Conservation (phyloP, 2,113 vertebrate genomes). For the Chlorodrepanis virens region DNA sequence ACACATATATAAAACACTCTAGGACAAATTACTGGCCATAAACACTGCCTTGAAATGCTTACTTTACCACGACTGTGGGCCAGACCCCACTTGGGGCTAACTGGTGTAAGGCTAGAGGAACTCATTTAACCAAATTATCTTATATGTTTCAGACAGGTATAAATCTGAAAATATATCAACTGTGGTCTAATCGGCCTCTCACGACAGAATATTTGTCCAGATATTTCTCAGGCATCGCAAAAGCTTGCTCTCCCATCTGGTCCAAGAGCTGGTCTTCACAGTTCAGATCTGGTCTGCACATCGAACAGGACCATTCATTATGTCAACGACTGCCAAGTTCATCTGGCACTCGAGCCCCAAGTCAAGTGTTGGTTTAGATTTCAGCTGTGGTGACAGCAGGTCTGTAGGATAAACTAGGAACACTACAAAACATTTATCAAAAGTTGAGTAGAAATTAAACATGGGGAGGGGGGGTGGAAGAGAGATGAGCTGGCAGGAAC, state of each 20-base stretch:
- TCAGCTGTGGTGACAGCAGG: background rate
- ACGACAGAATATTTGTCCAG: background rate
- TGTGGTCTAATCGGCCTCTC: background rate
- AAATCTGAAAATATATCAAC: background rate
- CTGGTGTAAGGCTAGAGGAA: background rate
- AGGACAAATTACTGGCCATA: conserved; percentile 29
- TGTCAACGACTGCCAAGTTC: background rate
- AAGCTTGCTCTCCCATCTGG: background rate
- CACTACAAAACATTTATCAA: conserved; percentile 44
- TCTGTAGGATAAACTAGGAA: conserved; percentile 35
- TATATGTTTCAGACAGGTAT: background rate
- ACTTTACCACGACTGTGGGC: background rate
- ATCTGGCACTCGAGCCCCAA: background rate
- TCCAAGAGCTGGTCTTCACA: background rate
- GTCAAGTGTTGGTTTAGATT: conserved; percentile 27
- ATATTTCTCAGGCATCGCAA: background rate
- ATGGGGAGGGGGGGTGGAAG: background rate
- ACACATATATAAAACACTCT: background rate
- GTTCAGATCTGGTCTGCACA: background rate
- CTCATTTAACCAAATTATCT: background rate
- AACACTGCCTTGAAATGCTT: background rate
- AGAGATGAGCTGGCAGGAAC: background rate
- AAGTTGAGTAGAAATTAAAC: conserved; percentile 44
- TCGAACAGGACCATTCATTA: background rate
- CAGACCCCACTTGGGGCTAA: background rate